Base-by-base conservation (phyloP, 2,888 invertebrate species). In the Drosophila greeni region DNA sequence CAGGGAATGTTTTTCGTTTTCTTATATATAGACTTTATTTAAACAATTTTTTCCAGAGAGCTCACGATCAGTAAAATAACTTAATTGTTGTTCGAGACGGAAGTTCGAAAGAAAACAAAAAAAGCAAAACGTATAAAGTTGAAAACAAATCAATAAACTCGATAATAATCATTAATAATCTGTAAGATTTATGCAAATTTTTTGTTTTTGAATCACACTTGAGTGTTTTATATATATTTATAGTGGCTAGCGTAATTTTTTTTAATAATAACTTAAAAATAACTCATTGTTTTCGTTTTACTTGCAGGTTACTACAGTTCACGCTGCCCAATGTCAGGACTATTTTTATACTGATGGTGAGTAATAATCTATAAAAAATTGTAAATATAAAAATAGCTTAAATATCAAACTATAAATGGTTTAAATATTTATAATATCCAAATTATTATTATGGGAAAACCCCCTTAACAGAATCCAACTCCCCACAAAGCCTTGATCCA, bases 311-410 rank as follows among this genome's bases (percentile, higher is more conserved):
- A 94, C 94, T 93, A 94, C 94, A 94, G 93, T 94, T 94, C 93
- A 93, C 93, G 93, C 93, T 94, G 93, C 93, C 93, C 93, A 94
- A 93, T 93, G 94, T 93, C 91, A 94, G 94, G 93, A 94, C 93
- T 93, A 93, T 94, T 93, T 94, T 93, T 93, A 93, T 94, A 93
- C 93, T 93, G 92, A 94, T 94, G 94, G 94, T 94, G 88, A 93
- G 94, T 91, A 33, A 33, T 20, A 20, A 18, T 29, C 29, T 9
- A 1, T 14, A 14, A n/a, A 20, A 39, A 20, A 39, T 39, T 7
- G 6, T 39, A 12, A 4, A 39, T 20, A 16, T 39, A 20, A 7
- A 3, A 23, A 7, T n/a, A n/a, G 11, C 11, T 4, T 4, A 11
- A 29, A 29, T n/a, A n/a, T n/a, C n/a, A n/a, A n/a, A n/a, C 9